These are phyloP conservation scores for Nycticorax nycticorax DNA, from an alignment of 2,113 vertebrate genomes.

Conservation along the genomic window DNA sequence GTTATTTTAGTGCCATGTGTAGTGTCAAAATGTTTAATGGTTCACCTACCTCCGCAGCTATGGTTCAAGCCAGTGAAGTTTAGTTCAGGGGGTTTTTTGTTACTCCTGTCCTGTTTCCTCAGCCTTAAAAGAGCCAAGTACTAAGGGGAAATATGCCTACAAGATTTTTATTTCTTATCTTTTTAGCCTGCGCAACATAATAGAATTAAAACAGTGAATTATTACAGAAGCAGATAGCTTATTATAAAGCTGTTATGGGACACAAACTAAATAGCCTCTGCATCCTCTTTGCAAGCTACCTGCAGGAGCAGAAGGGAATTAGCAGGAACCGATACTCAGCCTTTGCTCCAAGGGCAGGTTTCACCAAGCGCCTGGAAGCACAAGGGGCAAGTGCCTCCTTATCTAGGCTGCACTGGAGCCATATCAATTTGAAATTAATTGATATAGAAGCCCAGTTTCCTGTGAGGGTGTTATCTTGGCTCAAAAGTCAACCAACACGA, in stretches of 20 bases:
- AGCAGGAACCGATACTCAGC: background rate
- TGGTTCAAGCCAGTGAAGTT: background rate
- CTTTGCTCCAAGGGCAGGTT: background rate
- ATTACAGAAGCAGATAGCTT: background rate
- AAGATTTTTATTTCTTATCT: background rate
- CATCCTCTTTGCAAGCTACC: background rate
- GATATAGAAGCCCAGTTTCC: background rate
- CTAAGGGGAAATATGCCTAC: background rate
- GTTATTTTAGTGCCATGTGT: background rate
- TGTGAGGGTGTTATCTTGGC: background rate
- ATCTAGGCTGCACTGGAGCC: background rate
- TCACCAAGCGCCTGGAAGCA: background rate
- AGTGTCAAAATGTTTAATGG: background rate
- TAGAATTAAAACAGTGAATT: background rate
- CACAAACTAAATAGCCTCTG: background rate
- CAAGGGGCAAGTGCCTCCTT: background rate
- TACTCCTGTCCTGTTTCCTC: background rate
- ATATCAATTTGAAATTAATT: background rate
- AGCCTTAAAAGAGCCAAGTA: background rate
- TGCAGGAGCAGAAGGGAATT: background rate
- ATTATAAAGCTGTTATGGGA: background rate
- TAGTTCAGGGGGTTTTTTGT: background rate
- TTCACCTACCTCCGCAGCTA: background rate
- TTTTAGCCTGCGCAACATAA: background rate
- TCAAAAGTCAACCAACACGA: background rate